A percentile compares a stretch with the other conserved stretches of the same genome.
These are phyloP conservation scores for Melanostoma mellinum DNA, from an alignment of 2,888 invertebrate genomes.

Conservation along the genomic window DNA sequence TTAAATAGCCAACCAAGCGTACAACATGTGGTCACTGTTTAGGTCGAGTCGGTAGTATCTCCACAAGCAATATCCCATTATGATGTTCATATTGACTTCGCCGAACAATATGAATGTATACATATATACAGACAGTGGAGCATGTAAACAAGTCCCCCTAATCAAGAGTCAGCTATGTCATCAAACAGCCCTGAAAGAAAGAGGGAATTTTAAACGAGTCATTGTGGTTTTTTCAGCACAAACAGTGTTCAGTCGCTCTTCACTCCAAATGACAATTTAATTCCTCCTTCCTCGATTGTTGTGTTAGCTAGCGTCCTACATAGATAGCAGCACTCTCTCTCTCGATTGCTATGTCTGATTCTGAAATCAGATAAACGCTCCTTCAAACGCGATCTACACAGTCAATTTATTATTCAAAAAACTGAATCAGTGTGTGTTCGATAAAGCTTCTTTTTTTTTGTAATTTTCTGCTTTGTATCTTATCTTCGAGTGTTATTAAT, in stretches of 20 bases:
- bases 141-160: conserved; percentile 24
- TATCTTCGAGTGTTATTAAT: conserved; percentile 67
- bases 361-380: conserved; percentile 44
- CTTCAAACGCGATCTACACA: conserved; percentile 25
- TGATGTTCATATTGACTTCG: conserved; percentile 30
- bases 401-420: conserved; percentile 43
- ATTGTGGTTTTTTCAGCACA: conserved; percentile 18
- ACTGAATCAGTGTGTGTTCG: conserved; percentile 51
- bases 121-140: background rate
- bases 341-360: conserved; percentile 28
- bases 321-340: conserved; percentile 9
- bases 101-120: conserved; percentile 16
- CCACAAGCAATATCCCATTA: conserved; percentile 9
- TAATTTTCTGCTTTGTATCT: conserved; percentile 49
- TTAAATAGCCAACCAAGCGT: conserved; percentile 63
- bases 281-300: conserved; percentile 18
- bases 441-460: conserved; percentile 7
- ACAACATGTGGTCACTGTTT: conserved; percentile 53
- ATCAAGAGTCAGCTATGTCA: conserved; percentile 32
- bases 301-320: conserved; percentile 22
- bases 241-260: background rate
- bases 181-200: conserved; percentile 11
- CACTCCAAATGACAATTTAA: conserved; percentile 48
- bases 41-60: background rate
- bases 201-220: conserved; percentile 48